These are phyloP conservation scores for Hedya salicella DNA, from an alignment of 2,888 invertebrate species.

Conservation along the genomic window DNA sequence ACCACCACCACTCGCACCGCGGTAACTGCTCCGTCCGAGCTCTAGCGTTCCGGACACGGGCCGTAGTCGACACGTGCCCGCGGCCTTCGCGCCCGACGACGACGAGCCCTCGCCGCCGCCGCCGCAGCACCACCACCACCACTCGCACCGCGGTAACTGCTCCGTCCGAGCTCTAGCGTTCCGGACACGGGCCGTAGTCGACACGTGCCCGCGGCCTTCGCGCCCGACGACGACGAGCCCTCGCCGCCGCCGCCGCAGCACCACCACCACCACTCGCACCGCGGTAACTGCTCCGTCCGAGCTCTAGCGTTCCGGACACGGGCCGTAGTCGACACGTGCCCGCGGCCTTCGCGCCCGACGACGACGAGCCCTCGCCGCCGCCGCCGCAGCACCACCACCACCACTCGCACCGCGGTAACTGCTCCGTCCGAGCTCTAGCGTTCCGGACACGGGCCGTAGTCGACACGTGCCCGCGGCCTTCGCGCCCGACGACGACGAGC, in stretches of 20 bases:
- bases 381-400: slow-evolving; percentile 14
- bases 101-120: neutral
- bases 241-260: neutral
- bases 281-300: neutral
- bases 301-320: no score
- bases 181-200: no score
- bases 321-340: no score
- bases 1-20: slow-evolving; percentile 16
- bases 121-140: neutral
- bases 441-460: no score
- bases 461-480: neutral
- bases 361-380: neutral
- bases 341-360: neutral
- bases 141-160: slow-evolving; percentile 17
- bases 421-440: no score
- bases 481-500: no score
- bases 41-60: no score
- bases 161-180: no score
- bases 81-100: no score
- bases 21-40: neutral
- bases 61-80: no score
- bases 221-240: no score
- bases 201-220: neutral
- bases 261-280: neutral
- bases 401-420: slow-evolving; percentile 13